These are phyloP conservation scores for Saccostrea echinata DNA, from an alignment of 1,140 invertebrate genomes.

Conservation along the genomic window DNA sequence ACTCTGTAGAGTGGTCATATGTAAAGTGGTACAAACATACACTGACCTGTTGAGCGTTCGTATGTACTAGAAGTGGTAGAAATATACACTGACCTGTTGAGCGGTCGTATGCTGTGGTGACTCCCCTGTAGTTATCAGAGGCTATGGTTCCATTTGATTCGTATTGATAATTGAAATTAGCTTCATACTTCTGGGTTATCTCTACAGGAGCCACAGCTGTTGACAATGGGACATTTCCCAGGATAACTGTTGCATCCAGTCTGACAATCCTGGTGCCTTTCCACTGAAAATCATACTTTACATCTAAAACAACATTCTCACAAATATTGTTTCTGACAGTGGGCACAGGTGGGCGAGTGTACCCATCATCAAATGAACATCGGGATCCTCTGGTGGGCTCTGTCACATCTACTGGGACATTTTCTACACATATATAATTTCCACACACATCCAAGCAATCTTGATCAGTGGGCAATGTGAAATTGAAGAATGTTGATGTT, in stretches of 20 bases:
- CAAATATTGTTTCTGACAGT: constrained; percentile 40
- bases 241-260: constrained; percentile 56
- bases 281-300: constrained; percentile 60
- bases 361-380: constrained; percentile 64
- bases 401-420: neutral
- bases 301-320: constrained; percentile 58
- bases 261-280: constrained; percentile 49
- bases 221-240: constrained; percentile 51
- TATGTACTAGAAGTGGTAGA: too few species aligned
- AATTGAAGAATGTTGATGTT: constrained; percentile 50
- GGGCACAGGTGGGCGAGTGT: constrained; percentile 47
- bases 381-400: constrained; percentile 42
- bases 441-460: constrained; percentile 46
- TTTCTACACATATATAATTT: constrained; percentile 47
- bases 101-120: constrained; percentile 45
- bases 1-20: too few species aligned
- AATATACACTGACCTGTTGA: constrained; percentile 53
- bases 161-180: constrained; percentile 52
- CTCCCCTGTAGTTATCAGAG: constrained; percentile 50
- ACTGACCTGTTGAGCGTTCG: too few species aligned
- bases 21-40: too few species aligned
- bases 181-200: constrained; percentile 59
- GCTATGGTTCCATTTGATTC: neutral
- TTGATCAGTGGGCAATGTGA: constrained; percentile 31
- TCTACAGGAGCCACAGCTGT: neutral